Evolutionary conservation across 2,113 vertebrate genomes (phyloP).

Genomic region (Megaceryle maxima): DNA sequence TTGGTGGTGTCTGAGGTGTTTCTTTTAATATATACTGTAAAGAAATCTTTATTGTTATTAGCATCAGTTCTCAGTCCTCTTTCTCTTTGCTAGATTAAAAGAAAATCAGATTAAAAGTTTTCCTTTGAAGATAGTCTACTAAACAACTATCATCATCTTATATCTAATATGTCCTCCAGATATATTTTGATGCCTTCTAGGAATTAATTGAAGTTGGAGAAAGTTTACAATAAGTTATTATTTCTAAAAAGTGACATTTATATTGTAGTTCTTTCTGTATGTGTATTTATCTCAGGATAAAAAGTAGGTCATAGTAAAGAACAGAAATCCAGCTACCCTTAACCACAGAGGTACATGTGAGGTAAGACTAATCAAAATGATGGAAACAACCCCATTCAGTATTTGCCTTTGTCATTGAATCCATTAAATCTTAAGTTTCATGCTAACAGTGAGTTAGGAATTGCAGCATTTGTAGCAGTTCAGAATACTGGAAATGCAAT

Average conservation of each 20-base stretch:
- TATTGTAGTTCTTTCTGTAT: background rate
- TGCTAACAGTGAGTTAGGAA: background rate
- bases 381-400: background rate
- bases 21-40: background rate
- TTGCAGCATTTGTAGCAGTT: background rate
- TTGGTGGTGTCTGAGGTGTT: background rate
- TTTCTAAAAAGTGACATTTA: background rate
- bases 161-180: background rate
- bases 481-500: background rate
- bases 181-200: background rate
- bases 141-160: background rate
- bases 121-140: background rate
- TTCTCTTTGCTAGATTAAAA: background rate
- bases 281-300: background rate
- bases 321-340: background rate
- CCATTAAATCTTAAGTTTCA: background rate
- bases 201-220: background rate
- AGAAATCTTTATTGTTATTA: background rate
- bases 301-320: background rate
- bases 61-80: background rate
- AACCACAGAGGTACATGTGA: background rate
- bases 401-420: background rate
- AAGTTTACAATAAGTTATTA: background rate
- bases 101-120: background rate
- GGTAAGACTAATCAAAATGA: background rate